phyloP scores from a whole-genome alignment of 2,888 invertebrate genomes.

The Napeogenes sylphis region DNA sequence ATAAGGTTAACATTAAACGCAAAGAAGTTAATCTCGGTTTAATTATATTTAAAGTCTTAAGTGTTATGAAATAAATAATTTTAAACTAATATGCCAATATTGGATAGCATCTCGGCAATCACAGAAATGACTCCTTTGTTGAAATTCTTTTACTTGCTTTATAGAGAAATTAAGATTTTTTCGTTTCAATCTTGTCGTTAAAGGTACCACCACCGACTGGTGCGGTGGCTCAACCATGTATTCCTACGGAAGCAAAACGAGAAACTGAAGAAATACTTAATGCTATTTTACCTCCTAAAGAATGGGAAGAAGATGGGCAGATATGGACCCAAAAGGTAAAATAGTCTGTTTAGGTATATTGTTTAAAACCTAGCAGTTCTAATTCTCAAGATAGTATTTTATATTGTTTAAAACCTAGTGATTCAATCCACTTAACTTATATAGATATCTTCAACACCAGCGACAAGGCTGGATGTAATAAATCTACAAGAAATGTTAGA shows the following conservation, averaged over 20 bases:
- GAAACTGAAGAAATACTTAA: slow-evolving; percentile 96
- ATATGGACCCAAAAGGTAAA: slow-evolving; percentile 90
- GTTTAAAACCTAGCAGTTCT: background rate
- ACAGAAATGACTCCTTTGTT: no score
- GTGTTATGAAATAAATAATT: no score
- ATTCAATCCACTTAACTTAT: slow-evolving; percentile 6
- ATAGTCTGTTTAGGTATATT: background rate
- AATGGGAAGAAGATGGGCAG: slow-evolving; percentile 96
- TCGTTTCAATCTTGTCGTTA: no score
- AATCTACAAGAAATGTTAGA: slow-evolving; percentile 98
- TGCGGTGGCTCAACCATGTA: slow-evolving; percentile 72
- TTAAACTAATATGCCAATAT: no score
- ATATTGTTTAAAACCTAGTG: background rate
- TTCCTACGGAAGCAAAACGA: slow-evolving; percentile 80
- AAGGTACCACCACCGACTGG: slow-evolving; percentile 58
- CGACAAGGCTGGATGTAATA: slow-evolving; percentile 96
- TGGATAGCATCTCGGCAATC: no score
- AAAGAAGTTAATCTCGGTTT: no score
- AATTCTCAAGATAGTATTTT: background rate
- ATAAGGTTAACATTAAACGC: no score
- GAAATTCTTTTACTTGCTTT: no score
- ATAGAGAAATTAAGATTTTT: no score
- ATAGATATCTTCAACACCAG: slow-evolving; percentile 95
- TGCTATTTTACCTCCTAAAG: slow-evolving; percentile 93
- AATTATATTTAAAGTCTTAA: no score